Percentiles rank a stretch among this genome's conserved stretches.
These are phyloP conservation scores for Drosophila mauritiana DNA, from an alignment of 1,140 invertebrate genomes.

Conservation along the genomic window DNA sequence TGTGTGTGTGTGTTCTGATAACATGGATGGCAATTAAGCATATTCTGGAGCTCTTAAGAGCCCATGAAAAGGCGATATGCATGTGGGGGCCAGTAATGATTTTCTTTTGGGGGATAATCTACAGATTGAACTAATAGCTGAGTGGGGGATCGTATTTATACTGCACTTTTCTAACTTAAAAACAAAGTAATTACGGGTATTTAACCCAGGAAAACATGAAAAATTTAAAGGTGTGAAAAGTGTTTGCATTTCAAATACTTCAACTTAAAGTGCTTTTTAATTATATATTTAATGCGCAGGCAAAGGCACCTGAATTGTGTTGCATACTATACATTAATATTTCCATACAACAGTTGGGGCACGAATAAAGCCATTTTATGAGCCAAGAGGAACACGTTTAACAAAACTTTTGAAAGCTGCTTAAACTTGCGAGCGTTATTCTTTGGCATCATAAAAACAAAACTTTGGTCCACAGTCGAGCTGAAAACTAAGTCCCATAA, in stretches of 20 bases:
- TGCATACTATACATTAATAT: background rate
- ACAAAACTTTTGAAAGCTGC: slow-evolving; percentile 8
- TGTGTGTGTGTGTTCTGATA: slow-evolving; percentile 32
- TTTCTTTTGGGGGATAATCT: slow-evolving; percentile 26
- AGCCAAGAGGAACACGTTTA: slow-evolving; percentile 14
- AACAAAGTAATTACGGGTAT: background rate
- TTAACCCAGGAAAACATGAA: background rate
- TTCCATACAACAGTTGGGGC: background rate
- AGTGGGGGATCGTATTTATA: slow-evolving; percentile 2
- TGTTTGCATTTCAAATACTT: no score
- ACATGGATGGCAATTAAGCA: slow-evolving; percentile 55
- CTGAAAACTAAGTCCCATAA: slow-evolving; percentile 11
- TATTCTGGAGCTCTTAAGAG: slow-evolving; percentile 57
- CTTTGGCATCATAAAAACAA: slow-evolving; percentile 1
- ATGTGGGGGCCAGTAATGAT: slow-evolving; percentile 44
- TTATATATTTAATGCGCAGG: no score
- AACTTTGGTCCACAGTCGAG: slow-evolving; percentile 13
- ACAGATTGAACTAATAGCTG: slow-evolving; percentile 4
- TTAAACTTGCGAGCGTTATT: slow-evolving; percentile 20
- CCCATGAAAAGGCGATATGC: slow-evolving; percentile 34
- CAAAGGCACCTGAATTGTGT: background rate
- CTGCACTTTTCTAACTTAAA: background rate
- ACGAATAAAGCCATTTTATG: slow-evolving; percentile 9
- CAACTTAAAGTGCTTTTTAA: no score
- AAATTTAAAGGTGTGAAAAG: no score